Conservation (phyloP, 2,113 vertebrate genomes). For the Sylvia atricapilla region DNA sequence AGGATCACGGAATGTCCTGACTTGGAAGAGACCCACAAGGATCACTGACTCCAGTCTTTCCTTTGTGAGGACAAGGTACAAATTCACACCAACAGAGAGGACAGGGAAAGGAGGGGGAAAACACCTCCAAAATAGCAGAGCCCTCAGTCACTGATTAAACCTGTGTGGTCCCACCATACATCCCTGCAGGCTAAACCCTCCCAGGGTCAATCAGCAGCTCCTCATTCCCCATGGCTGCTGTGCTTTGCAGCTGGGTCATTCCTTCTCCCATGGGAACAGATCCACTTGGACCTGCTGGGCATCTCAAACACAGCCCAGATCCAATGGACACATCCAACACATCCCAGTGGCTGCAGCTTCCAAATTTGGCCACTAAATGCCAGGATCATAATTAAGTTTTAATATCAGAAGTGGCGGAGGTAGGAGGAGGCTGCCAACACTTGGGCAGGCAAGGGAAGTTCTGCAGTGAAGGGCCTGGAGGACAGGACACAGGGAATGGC, state of each 20-base stretch:
- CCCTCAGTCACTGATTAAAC: background rate
- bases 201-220: background rate
- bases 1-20: too few species aligned
- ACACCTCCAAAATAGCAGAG: background rate
- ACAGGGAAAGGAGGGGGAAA: background rate
- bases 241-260: background rate
- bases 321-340: background rate
- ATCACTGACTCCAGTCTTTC: accelerated
- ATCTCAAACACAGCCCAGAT: background rate
- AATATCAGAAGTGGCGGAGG: background rate
- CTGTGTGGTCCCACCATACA: background rate
- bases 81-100: background rate
- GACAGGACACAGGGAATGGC: background rate
- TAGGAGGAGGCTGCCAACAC: background rate
- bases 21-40: background rate
- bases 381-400: accelerated
- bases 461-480: background rate
- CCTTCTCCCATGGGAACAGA: background rate
- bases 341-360: background rate
- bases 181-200: background rate
- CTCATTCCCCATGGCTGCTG: background rate
- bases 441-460: background rate
- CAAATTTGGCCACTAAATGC: accelerated
- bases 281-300: background rate
- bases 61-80: background rate